Conservation (phyloP, 2,113 vertebrate genomes). For the Pardalotus punctatus region DNA sequence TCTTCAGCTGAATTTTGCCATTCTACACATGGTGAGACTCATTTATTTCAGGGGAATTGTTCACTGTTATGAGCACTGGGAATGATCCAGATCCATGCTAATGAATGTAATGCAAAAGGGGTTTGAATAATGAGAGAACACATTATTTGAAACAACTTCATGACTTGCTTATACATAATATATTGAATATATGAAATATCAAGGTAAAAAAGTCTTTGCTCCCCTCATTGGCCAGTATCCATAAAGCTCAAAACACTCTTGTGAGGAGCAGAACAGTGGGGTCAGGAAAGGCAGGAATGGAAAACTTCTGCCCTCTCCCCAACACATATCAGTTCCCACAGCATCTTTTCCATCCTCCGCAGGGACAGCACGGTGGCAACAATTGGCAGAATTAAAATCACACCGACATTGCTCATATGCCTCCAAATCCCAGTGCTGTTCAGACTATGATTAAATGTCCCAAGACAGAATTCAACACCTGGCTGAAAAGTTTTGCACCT, state of each 20-base stretch:
- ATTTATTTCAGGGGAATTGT: not conserved
- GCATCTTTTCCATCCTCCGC: not conserved
- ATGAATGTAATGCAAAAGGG: not conserved
- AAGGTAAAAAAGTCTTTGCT: not conserved
- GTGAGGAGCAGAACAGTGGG: not conserved
- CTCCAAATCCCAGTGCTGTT: not conserved
- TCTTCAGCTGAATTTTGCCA: not conserved
- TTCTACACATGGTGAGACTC: not conserved
- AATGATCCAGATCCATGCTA: not conserved
- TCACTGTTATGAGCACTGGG: not conserved
- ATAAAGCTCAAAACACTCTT: not conserved
- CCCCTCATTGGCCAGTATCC: not conserved
- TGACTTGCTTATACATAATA: not conserved
- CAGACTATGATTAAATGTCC: not conserved
- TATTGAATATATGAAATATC: not conserved
- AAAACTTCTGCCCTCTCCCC: not conserved
- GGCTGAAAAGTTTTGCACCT: slow-evolving; percentile 1
- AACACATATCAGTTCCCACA: rapidly evolving
- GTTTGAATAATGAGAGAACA: not conserved
- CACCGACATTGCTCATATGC: rapidly evolving
- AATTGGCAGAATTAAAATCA: not conserved
- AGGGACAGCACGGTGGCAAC: not conserved
- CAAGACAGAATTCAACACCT: slow-evolving; percentile 8
- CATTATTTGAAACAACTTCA: not conserved
- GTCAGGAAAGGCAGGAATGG: not conserved